phyloP scores from a whole-genome alignment of 2,888 invertebrate species.

The Platycheirus albimanus region DNA sequence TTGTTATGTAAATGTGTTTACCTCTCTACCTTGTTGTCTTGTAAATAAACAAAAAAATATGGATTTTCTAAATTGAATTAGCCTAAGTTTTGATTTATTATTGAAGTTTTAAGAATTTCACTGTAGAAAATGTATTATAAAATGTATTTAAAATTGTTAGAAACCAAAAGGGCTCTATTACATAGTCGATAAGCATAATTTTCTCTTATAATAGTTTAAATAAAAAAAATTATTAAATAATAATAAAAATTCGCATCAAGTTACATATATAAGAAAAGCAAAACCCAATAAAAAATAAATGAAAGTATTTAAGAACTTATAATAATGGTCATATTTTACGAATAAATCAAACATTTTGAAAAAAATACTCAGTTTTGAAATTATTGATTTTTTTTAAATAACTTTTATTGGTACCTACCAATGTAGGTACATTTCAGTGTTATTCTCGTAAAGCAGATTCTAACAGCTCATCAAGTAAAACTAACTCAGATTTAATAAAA shows the following conservation, averaged over 20 bases:
- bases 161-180: conserved; percentile 62
- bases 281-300: conserved; percentile 52
- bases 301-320: conserved; percentile 70
- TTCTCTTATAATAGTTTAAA: conserved; percentile 47
- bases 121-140: conserved; percentile 72
- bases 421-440: background rate
- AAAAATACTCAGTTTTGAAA: conserved; percentile 30
- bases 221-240: conserved; percentile 52
- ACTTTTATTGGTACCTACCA: background rate
- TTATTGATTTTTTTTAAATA: background rate
- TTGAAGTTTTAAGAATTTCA: conserved; percentile 57
- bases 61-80: conserved; percentile 33
- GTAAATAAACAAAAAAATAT: conserved; percentile 18
- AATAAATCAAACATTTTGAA: conserved; percentile 71
- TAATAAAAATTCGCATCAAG: conserved; percentile 41
- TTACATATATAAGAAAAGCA: conserved; percentile 32
- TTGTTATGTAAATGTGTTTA: background rate
- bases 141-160: conserved; percentile 69
- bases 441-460: conserved; percentile 7
- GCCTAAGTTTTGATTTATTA: conserved; percentile 35
- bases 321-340: conserved; percentile 65
- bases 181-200: conserved; percentile 54
- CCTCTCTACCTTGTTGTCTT: background rate
- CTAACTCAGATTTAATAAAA: conserved; percentile 32
- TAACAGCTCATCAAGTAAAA: conserved; percentile 34